These are phyloP conservation scores for Ptychadena robeensis DNA, from an alignment of 2,797 vertebrate genomes.

Conservation along the genomic window DNA sequence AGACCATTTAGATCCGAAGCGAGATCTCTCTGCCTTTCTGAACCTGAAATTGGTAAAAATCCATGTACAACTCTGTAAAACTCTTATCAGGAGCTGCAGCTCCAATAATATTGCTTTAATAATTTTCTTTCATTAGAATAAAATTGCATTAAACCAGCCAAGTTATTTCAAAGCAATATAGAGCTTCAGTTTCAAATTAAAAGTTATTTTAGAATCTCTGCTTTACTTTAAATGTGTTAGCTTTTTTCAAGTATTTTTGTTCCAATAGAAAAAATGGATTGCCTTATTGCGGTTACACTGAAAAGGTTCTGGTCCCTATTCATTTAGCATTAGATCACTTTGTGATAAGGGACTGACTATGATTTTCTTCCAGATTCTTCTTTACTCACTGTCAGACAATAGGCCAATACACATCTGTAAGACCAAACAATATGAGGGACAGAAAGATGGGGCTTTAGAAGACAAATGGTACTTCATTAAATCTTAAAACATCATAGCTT, in stretches of 20 bases:
- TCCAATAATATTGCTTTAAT: not conserved
- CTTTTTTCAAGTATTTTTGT: not conserved
- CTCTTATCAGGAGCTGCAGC: not conserved
- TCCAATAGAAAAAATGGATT: not conserved
- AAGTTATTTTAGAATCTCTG: conserved; percentile 6
- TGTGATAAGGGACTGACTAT: too few relatives aligned
- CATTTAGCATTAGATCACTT: not conserved
- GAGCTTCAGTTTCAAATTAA: conserved; percentile 1
- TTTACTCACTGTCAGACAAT: too few relatives aligned
- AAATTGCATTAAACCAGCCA: conserved; percentile 4
- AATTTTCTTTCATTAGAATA: not conserved
- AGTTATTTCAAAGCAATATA: not conserved
- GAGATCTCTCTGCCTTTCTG: not conserved
- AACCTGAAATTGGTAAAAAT: not conserved
- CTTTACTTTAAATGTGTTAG: not conserved
- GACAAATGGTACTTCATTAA: too few relatives aligned
- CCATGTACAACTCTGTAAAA: not conserved
- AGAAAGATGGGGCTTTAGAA: too few relatives aligned
- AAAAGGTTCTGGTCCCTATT: not conserved
- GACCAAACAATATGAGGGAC: too few relatives aligned
- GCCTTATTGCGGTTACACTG: not conserved
- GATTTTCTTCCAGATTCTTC: too few relatives aligned
- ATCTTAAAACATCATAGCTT: too few relatives aligned
- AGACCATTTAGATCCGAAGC: not conserved
- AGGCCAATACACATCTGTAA: too few relatives aligned